Base-by-base conservation (phyloP, 2,888 invertebrate species). In the Cinara cedri region DNA sequence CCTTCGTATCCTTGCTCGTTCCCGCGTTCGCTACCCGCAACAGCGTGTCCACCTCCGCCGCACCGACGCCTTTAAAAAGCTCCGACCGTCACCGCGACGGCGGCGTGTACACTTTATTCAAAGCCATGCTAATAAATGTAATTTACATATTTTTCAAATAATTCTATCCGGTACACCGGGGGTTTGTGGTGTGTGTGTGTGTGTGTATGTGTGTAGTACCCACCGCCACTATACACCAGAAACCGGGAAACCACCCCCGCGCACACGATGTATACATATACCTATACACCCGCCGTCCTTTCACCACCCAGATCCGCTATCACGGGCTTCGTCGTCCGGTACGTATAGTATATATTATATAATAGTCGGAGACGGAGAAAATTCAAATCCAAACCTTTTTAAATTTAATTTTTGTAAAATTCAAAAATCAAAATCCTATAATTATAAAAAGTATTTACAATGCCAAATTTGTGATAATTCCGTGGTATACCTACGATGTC, bases 131-230 rank as follows among this genome's bases (percentile, higher is more conserved):
- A 78, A 78, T 78, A 78, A 78, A 74, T 66, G 57, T 72, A 60
- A 81, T 81, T 81, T 74, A 75, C 81, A 81, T 81, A 74, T 81
- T 81, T 81, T 72, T 81, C 81, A 75, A 81, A 81, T 81, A 81
- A 81, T 81, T 81, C 74, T 75, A 81, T 81, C 74, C 74, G 60
- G 55, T 34, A 24, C 81, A 54, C 63, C 26, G 76, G 24, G 19
- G 11, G 14, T 19, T 19, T 26, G 14, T 57, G 11, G 14, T 19
- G 19, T 26, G 14, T 57, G 46, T 34, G n/a, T 10, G 46, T 14
- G 26, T 14, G 44, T 46, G 19, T 26, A 21, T 46, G 11, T 16
- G 21, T 13, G 11, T 42, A 19, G 16, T 46, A 46, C 21, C 46
- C 66, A 16, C 46, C 21, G 1, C 21, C n/a, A 6, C 34, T 34